A percentile compares a stretch with the other conserved stretches of the same genome.
Conservation (phyloP, 1,140 invertebrate species). For the Thalassaphorura encarpata region DNA sequence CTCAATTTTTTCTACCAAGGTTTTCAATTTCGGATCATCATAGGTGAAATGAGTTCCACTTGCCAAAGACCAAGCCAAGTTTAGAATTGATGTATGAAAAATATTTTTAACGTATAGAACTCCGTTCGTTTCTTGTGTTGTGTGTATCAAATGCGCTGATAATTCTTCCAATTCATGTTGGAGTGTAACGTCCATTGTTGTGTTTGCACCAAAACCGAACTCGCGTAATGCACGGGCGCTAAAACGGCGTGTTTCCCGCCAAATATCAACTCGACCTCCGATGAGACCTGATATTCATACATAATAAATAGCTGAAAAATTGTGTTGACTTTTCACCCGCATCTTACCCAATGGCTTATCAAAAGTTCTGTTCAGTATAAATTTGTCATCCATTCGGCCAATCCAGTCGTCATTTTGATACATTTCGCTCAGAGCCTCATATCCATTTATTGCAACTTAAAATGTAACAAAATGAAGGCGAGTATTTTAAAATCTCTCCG, state of each 20-base stretch:
- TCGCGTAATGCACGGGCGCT: neutral
- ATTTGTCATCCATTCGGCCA: neutral
- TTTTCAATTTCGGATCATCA: constrained; percentile 4
- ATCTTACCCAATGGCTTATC: no score
- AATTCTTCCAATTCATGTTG: neutral
- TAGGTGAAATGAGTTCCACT: neutral
- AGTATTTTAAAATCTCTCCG: neutral
- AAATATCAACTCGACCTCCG: neutral
- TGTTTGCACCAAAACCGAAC: neutral
- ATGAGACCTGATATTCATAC: no score
- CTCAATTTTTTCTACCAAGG: constrained; percentile 4
- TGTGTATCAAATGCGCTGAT: neutral
- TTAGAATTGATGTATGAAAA: constrained; percentile 3
- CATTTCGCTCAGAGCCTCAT: neutral
- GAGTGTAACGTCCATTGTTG: neutral
- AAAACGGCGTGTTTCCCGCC: neutral
- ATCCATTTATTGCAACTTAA: neutral
- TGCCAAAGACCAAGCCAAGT: constrained; percentile 7
- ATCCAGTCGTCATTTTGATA: neutral
- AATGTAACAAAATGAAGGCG: neutral
- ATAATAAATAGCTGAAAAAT: no score
- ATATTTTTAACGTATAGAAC: neutral
- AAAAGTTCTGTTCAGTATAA: neutral
- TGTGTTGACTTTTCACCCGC: no score
- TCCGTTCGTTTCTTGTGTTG: neutral